phyloP scores from a whole-genome alignment of 53 echinoderm and acorn worm species.

The Hippasteria phrygiana region DNA sequence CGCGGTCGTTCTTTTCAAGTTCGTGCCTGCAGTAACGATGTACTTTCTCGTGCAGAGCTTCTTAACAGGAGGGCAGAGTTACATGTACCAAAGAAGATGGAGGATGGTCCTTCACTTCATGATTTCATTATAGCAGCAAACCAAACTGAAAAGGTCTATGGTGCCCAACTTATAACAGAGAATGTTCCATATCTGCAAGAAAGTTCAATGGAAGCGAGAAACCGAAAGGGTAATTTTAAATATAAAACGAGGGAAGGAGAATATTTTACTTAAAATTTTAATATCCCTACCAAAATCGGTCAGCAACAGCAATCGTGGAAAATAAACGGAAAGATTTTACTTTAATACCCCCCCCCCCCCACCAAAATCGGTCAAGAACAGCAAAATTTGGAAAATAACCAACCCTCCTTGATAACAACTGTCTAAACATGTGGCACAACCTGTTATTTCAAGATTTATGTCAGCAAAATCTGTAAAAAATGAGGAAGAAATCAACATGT shows the following conservation, averaged over 20 bases:
- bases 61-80: background rate
- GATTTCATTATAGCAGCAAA: constrained; percentile 53
- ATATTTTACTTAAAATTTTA: background rate
- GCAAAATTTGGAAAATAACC: too few species aligned
- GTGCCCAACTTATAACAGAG: constrained; percentile 11
- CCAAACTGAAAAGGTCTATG: background rate
- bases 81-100: constrained; percentile 5
- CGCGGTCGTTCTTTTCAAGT: background rate
- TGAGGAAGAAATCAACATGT: too few species aligned
- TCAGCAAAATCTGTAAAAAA: too few species aligned
- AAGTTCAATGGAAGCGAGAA: constrained; percentile 16
- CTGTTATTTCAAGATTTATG: too few species aligned
- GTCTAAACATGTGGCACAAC: too few species aligned
- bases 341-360: too few species aligned
- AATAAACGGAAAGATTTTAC: too few species aligned
- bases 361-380: too few species aligned
- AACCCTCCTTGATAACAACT: too few species aligned
- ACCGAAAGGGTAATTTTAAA: constrained; percentile 36
- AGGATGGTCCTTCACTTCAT: constrained; percentile 36
- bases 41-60: background rate
- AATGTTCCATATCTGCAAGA: constrained; percentile 33
- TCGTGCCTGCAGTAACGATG: constrained; percentile 28
- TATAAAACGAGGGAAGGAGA: background rate
- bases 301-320: background rate
- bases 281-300: too few species aligned